Percentiles rank a stretch among this genome's conserved stretches.
phyloP scores from a whole-genome alignment of 2,113 vertebrate species.

The Pipra filicauda region DNA sequence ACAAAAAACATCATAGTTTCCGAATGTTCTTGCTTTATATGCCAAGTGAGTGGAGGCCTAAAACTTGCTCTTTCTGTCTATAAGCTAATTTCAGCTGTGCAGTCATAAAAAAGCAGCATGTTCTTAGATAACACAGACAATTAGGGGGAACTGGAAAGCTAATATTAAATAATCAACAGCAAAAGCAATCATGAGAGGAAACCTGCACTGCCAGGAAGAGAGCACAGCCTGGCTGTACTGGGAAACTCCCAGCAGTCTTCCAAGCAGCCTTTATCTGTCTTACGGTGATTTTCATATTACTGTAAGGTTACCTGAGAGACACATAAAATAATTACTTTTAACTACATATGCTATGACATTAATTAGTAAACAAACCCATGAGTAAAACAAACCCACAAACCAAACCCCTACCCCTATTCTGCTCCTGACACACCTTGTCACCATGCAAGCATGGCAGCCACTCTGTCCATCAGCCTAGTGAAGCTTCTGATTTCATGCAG shows the following conservation, averaged over 20 bases:
- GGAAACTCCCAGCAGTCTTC: slow-evolving; percentile 80
- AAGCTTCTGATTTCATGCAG: not conserved
- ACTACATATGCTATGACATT: not conserved
- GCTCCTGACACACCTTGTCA: not conserved
- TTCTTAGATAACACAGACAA: not conserved
- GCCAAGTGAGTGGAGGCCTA: not conserved
- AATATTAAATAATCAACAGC: not conserved
- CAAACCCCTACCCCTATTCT: not conserved
- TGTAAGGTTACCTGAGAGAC: slow-evolving; percentile 72
- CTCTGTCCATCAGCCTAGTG: fast-evolving
- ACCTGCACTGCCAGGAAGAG: not conserved
- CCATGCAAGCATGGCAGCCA: fast-evolving
- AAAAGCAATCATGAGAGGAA: not conserved
- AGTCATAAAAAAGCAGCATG: not conserved
- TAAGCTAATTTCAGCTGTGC: not conserved
- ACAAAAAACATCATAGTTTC: not conserved
- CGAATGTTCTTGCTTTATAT: not conserved
- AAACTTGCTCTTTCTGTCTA: not conserved
- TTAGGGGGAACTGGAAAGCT: not conserved
- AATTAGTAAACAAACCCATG: not conserved
- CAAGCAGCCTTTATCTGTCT: slow-evolving; percentile 72
- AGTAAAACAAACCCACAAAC: not conserved
- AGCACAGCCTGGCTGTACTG: slow-evolving; percentile 57
- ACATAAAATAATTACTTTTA: not conserved
- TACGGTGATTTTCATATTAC: slow-evolving; percentile 75